phyloP scores from a whole-genome alignment of 2,113 vertebrate genomes.

The Oenanthe melanoleuca region DNA sequence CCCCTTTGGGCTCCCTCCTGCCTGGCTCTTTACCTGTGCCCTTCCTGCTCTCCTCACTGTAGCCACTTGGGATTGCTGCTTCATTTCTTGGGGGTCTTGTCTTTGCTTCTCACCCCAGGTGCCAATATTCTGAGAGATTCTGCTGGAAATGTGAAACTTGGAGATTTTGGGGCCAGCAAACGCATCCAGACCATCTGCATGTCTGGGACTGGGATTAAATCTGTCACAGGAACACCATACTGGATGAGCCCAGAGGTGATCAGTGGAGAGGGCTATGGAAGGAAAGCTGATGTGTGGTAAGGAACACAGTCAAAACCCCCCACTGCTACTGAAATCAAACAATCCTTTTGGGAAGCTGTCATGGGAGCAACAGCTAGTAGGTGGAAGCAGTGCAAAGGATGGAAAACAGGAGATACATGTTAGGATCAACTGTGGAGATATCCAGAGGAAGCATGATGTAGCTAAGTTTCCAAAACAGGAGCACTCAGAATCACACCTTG shows the following conservation, averaged over 20 bases:
- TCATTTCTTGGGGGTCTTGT: neutral
- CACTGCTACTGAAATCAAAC: neutral
- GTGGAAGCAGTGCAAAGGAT: neutral
- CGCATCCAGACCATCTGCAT: constrained; percentile 95
- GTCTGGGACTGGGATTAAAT: constrained; percentile 93
- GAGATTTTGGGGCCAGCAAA: constrained; percentile 93
- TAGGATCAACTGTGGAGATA: neutral
- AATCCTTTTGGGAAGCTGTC: neutral
- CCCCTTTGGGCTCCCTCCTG: neutral
- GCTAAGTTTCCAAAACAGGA: neutral
- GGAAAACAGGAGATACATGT: neutral
- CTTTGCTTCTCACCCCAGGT: constrained; percentile 70
- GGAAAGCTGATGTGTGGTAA: constrained; percentile 94
- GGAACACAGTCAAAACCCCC: neutral
- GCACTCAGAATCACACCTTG: neutral
- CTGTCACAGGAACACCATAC: constrained; percentile 92
- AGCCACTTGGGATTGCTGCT: neutral
- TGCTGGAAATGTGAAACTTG: constrained; percentile 90
- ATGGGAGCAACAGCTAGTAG: neutral
- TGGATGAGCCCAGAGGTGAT: constrained; percentile 96
- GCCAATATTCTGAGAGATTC: constrained; percentile 93
- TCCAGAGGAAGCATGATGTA: neutral
- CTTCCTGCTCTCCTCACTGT: neutral
- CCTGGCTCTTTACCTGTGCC: neutral
- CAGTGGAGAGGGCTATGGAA: constrained; percentile 90